phyloP scores from a whole-genome alignment of 1,140 invertebrate species.

The Drosophila tani region DNA sequence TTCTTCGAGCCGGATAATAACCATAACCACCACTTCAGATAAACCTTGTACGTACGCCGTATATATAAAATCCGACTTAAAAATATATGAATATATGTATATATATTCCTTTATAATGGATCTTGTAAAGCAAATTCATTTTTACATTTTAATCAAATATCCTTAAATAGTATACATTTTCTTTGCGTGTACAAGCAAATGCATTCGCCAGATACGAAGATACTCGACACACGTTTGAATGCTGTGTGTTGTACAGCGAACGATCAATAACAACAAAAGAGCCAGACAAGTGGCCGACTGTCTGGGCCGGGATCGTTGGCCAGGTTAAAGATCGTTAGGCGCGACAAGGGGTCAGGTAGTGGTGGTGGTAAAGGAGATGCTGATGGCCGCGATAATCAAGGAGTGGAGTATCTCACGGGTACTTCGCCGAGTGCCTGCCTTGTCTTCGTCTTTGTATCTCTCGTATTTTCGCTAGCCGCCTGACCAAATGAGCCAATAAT shows the following conservation, averaged over 20 bases:
- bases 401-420: conserved; percentile 48
- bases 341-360: conserved; percentile 74
- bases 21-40: too few species aligned
- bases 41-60: too few species aligned
- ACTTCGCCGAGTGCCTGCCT: conserved; percentile 30
- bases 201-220: conserved; percentile 44
- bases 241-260: conserved; percentile 40
- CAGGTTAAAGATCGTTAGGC: conserved; percentile 81
- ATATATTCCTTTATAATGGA: background rate
- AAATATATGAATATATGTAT: too few species aligned
- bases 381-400: conserved; percentile 42
- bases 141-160: background rate
- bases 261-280: conserved; percentile 67
- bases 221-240: conserved; percentile 21
- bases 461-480: conserved; percentile 48
- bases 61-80: too few species aligned
- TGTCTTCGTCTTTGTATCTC: conserved; percentile 20
- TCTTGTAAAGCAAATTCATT: too few species aligned
- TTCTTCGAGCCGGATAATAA: too few species aligned
- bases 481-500: conserved; percentile 68
- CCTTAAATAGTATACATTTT: background rate
- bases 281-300: conserved; percentile 39
- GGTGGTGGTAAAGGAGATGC: conserved; percentile 29
- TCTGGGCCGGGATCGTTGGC: conserved; percentile 39
- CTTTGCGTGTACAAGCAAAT: conserved; percentile 12